Evolutionary conservation across 2,888 invertebrate species (phyloP).

Genomic region (Tuberolachnus salignus): DNA sequence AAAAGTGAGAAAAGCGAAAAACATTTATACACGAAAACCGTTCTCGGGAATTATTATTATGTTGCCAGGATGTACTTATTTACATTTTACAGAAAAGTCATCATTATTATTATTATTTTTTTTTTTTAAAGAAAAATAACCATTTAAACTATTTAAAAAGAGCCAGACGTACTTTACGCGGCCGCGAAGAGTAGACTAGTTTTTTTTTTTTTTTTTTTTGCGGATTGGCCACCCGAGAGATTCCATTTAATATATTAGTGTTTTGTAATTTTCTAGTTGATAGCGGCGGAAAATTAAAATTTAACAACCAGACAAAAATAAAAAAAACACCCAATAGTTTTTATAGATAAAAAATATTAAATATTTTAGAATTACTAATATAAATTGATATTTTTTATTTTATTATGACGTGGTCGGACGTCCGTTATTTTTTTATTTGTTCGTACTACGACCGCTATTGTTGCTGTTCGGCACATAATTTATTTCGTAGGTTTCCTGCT

Average conservation of each 20-base stretch:
- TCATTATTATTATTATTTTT: neutral
- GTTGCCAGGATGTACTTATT: conserved; percentile 26
- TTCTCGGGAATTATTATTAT: conserved; percentile 24
- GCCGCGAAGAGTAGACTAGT: neutral
- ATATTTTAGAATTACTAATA: neutral
- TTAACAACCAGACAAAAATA: too few species aligned
- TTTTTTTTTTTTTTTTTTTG: too few species aligned
- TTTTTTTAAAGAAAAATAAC: neutral
- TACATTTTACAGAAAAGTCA: conserved; percentile 19
- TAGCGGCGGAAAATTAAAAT: too few species aligned
- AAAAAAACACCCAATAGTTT: too few species aligned
- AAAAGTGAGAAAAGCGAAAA: conserved; percentile 46
- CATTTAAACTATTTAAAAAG: neutral
- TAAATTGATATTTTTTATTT: conserved; percentile 1
- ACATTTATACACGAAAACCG: conserved; percentile 42
- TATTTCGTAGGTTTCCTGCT: conserved; percentile 15
- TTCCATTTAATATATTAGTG: neutral
- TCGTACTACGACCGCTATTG: neutral
- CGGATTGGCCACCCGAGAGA: neutral
- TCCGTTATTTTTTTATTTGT: conserved; percentile 8
- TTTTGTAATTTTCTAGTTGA: neutral
- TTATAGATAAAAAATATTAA: too few species aligned
- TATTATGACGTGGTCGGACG: neutral
- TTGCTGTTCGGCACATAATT: conserved; percentile 26
- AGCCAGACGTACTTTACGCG: neutral